Evolutionary conservation across 2,797 vertebrate species (phyloP).

Genomic region (Lithobates pipiens): DNA sequence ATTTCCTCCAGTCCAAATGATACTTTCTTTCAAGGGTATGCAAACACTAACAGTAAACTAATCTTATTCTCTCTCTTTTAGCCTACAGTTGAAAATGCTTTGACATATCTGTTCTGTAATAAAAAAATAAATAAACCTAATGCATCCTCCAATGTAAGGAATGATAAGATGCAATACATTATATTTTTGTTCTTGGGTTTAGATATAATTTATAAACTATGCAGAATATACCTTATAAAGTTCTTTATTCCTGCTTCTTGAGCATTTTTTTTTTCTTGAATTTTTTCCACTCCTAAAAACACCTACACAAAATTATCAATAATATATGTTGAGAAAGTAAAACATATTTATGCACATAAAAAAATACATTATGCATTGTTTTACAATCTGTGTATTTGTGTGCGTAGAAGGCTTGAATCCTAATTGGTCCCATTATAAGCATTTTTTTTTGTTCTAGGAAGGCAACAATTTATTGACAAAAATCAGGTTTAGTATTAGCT

Average conservation of each 20-base stretch:
- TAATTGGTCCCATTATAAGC: slow-evolving; percentile 55
- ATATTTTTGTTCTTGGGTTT: background rate
- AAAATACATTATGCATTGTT: slow-evolving; percentile 59
- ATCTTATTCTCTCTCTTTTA: too few relatives aligned
- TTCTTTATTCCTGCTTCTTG: background rate
- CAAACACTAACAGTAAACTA: too few relatives aligned
- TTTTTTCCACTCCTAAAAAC: slow-evolving; percentile 9
- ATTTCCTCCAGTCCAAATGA: too few relatives aligned
- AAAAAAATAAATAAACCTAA: too few relatives aligned
- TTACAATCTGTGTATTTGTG: slow-evolving; percentile 29
- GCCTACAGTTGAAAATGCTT: too few relatives aligned
- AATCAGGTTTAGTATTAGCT: slow-evolving; percentile 35
- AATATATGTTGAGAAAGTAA: slow-evolving; percentile 44
- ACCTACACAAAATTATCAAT: slow-evolving; percentile 55
- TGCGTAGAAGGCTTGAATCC: slow-evolving; percentile 50
- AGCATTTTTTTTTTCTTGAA: slow-evolving; percentile 4
- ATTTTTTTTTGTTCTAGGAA: slow-evolving; percentile 47
- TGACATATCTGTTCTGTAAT: too few relatives aligned
- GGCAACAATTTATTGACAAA: slow-evolving; percentile 49
- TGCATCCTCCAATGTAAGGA: too few relatives aligned
- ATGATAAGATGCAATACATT: too few relatives aligned
- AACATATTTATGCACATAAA: slow-evolving; percentile 38
- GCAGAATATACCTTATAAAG: background rate
- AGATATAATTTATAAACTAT: background rate
- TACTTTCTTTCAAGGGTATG: too few relatives aligned